phyloP scores from a whole-genome alignment of 1,140 invertebrate genomes.

The Drosophila virilis region DNA sequence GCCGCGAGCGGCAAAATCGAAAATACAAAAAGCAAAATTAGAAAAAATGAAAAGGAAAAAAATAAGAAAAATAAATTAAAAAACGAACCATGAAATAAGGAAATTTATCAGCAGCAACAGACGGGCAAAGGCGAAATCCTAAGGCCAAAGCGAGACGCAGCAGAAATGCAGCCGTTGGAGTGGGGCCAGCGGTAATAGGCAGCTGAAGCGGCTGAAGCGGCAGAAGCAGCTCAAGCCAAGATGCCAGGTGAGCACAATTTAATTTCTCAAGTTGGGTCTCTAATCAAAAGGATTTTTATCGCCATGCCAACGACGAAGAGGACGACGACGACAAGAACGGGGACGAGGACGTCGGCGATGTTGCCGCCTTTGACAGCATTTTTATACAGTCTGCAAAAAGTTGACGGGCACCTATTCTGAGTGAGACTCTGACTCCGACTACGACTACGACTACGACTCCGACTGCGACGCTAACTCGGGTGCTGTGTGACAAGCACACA shows the following conservation, averaged over 20 bases:
- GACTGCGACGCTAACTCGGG: slow-evolving; percentile 21
- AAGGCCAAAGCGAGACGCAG: slow-evolving; percentile 52
- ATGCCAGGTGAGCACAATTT: slow-evolving; percentile 80
- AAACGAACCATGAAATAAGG: slow-evolving; percentile 81
- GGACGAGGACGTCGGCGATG: slow-evolving; percentile 1
- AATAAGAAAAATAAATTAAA: slow-evolving; percentile 71
- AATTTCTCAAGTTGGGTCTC: slow-evolving; percentile 77
- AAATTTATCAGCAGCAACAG: slow-evolving; percentile 70
- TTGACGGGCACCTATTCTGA: slow-evolving; percentile 36
- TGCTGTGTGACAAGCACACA: slow-evolving; percentile 68
- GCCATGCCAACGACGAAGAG: slow-evolving; percentile 54
- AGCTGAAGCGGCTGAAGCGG: slow-evolving; percentile 1
- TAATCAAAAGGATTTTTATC: slow-evolving; percentile 83
- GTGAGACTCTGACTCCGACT: slow-evolving; percentile 7
- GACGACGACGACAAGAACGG: slow-evolving; percentile 4
- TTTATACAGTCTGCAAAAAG: slow-evolving; percentile 49
- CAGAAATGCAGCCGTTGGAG: slow-evolving; percentile 56
- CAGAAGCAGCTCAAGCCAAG: slow-evolving; percentile 26
- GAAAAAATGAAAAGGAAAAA: slow-evolving; percentile 41
- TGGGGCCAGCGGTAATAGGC: slow-evolving; percentile 1
- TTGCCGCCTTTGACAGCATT: slow-evolving; percentile 46
- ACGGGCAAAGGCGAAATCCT: slow-evolving; percentile 17
- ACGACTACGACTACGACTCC: slow-evolving; percentile 30
- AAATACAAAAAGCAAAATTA: slow-evolving; percentile 37
- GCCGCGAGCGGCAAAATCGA: slow-evolving; percentile 63